phyloP scores from a whole-genome alignment of 1,140 invertebrate genomes.

The Caenorhabditis tropicalis region DNA sequence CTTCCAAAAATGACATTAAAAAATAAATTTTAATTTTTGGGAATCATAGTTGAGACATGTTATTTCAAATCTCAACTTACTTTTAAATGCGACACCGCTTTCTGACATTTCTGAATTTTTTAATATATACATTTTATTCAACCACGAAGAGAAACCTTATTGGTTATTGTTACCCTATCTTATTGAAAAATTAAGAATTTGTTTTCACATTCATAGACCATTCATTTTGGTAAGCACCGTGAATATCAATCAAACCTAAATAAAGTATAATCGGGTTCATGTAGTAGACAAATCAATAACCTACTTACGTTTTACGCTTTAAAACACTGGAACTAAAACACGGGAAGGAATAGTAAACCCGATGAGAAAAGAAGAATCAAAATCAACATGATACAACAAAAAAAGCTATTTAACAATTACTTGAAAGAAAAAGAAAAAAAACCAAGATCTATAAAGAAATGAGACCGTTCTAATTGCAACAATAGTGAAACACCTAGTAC shows the following conservation, averaged over 20 bases:
- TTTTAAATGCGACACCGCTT: no score
- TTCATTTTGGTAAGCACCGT: neutral
- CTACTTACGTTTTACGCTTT: constrained; percentile 3
- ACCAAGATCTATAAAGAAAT: neutral
- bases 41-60: no score
- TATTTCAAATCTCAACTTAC: no score
- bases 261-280: neutral
- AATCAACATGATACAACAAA: constrained; percentile 42
- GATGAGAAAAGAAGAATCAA: neutral
- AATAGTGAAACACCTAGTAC: no score
- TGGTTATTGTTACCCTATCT: no score
- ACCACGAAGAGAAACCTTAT: no score
- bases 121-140: no score
- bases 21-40: no score
- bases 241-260: neutral
- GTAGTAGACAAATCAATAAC: neutral
- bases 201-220: neutral
- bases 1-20: no score
- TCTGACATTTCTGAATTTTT: neutral
- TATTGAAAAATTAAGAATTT: no score
- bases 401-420: constrained; percentile 32
- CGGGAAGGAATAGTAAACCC: neutral
- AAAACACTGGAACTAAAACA: neutral
- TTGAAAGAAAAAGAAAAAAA: neutral
- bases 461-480: no score